Evolutionary conservation across 2,888 invertebrate genomes (phyloP), one percentile per base, ranked within the genome.

Genomic region (Rhingia campestris): DNA sequence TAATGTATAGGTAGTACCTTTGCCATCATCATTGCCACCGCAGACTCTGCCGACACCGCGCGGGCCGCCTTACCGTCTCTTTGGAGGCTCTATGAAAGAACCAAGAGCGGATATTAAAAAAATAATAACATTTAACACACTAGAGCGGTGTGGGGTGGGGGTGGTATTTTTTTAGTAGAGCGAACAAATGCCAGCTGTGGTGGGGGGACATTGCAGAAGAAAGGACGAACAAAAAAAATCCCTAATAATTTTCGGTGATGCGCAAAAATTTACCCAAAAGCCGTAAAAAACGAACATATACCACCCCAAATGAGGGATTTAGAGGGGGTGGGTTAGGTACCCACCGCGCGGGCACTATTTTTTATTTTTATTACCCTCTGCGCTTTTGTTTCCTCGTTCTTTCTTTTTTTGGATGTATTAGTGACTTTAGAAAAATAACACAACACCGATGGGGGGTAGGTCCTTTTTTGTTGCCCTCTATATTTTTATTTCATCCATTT

Each of bases 71-170:
- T 49, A 10, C 47, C 37, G 61, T 30, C 35, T 30, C 49, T 30
- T 9, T 49, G 4, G 77, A 63, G 51, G 73, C 73, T 82, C 79
- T 81, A 81, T 81, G 81, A 79, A 79, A 64, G 73, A 79, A 59
- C 72, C 59, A 45, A 59, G 53, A 85, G 67, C 85, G 81, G 85
- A 85, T 85, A 85, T 85, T 85, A 85, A 85, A 85, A 85, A 85
- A 84, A 84, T 84, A 84, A 85, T 85, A 85, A 85, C 81, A 85
- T 85, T 85, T 85, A 85, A 85, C 84, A 85, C 79, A 85, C 81
- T 85, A 72, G 63, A 64, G 53, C 39, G 56, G 49, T 72, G 61
- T 51, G 10, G 51, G 12, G 67, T 0, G 7, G 32, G 14, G 12
- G 53, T 63, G 22, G 56, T 75, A 75, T 69, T 69, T 22, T 22